phyloP scores from a whole-genome alignment of 2,113 vertebrate genomes.

The Onychostoma macrolepis region DNA sequence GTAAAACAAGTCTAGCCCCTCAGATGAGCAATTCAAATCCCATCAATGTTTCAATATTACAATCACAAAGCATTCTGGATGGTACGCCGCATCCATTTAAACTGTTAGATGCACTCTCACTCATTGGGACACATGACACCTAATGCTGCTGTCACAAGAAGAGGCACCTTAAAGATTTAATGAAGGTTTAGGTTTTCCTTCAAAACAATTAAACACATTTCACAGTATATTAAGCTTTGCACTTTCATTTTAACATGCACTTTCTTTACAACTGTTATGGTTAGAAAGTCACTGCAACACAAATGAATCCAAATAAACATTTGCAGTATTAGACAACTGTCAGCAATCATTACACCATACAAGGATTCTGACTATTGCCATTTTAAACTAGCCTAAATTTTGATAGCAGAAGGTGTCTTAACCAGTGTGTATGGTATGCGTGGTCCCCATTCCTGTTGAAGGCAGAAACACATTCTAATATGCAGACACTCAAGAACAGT shows the following conservation, averaged over 20 bases:
- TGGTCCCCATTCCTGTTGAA: neutral
- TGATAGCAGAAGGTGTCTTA: neutral
- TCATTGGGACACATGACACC: constrained; percentile 64
- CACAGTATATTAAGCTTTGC: constrained; percentile 47
- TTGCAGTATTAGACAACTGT: constrained; percentile 24
- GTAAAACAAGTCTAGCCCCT: neutral
- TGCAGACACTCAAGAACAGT: neutral
- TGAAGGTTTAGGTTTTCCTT: constrained; percentile 74
- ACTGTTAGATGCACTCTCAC: constrained; percentile 68
- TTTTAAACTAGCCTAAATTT: neutral
- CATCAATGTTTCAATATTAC: neutral
- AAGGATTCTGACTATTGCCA: neutral
- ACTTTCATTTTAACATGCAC: neutral
- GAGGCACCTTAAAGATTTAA: constrained; percentile 75
- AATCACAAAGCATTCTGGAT: constrained; percentile 23
- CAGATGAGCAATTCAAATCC: neutral
- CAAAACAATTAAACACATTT: constrained; percentile 58
- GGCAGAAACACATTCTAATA: neutral
- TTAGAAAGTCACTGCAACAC: neutral
- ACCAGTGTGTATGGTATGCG: neutral
- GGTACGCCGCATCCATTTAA: constrained; percentile 48
- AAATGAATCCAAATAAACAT: neutral
- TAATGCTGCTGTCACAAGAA: constrained; percentile 54
- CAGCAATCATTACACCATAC: neutral
- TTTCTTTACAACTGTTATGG: neutral